Evolutionary conservation across 2,797 vertebrate species (phyloP).

Genomic region (Mormyrus proboscirostris): DNA sequence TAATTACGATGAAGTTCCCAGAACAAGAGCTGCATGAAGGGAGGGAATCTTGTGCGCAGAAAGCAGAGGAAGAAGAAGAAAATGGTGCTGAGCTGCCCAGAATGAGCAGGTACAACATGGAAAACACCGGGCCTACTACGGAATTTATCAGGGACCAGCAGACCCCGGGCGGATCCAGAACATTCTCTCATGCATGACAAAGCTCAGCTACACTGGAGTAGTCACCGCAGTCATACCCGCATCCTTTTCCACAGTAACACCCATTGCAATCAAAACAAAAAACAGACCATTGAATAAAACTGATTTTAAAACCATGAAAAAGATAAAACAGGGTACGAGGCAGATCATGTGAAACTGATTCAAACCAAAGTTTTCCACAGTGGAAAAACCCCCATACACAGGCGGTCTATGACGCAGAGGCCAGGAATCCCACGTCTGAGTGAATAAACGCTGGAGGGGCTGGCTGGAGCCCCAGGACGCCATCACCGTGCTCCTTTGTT

Average conservation of each 20-base stretch:
- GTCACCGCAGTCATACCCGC: background rate
- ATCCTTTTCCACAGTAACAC: background rate
- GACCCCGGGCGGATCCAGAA: background rate
- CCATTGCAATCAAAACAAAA: background rate
- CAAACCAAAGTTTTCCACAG: background rate
- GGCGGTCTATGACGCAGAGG: constrained; percentile 28
- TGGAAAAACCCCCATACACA: background rate
- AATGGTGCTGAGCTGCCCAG: background rate
- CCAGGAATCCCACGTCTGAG: constrained; percentile 12
- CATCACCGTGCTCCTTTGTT: constrained; percentile 27
- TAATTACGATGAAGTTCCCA: background rate
- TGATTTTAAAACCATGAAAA: constrained; percentile 4
- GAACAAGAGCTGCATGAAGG: background rate
- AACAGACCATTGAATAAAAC: background rate
- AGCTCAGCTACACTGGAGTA: background rate
- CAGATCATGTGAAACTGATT: background rate
- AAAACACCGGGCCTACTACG: background rate
- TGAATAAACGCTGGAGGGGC: background rate
- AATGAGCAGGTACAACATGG: background rate
- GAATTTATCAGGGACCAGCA: too few relatives aligned
- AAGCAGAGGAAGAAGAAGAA: background rate
- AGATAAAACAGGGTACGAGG: background rate
- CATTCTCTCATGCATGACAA: background rate
- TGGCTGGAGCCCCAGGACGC: too few relatives aligned
- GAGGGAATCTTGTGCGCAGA: background rate